A percentile compares a stretch with the other conserved stretches of the same genome.
phyloP scores from a whole-genome alignment of 2,888 invertebrate species.

The Synergus japonicus region DNA sequence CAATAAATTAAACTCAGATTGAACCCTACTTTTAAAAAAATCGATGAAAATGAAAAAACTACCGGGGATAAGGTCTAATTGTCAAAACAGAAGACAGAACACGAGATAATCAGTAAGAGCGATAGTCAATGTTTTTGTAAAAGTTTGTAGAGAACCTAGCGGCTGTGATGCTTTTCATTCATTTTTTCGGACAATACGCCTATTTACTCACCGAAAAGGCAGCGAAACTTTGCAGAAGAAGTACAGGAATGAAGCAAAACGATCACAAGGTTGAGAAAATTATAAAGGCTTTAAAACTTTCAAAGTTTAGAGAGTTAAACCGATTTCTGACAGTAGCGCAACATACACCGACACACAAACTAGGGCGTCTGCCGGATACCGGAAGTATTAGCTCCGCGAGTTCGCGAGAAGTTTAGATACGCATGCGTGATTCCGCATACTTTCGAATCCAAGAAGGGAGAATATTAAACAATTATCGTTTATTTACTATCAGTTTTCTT shows the following conservation, averaged over 20 bases:
- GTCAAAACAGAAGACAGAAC: constrained; percentile 15
- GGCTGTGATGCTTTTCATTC: constrained; percentile 16
- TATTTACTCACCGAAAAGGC: constrained; percentile 27
- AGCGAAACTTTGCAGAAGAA: background rate
- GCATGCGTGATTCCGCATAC: background rate
- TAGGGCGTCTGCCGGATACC: constrained; percentile 40
- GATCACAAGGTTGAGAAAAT: constrained; percentile 1
- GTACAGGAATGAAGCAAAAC: background rate
- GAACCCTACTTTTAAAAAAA: background rate
- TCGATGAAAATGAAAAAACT: background rate
- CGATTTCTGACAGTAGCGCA: constrained; percentile 2
- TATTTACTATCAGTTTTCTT: no score
- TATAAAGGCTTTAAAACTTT: background rate
- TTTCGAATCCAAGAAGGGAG: background rate
- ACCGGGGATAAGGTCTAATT: background rate
- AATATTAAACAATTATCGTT: background rate
- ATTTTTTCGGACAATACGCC: background rate
- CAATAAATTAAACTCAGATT: background rate
- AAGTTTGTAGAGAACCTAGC: constrained; percentile 9
- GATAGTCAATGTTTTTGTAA: constrained; percentile 13
- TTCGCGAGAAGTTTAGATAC: background rate
- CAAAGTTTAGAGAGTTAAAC: background rate
- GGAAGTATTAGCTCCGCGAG: constrained; percentile 1
- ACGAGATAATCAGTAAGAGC: background rate
- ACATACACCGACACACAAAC: constrained; percentile 17